phyloP scores from a whole-genome alignment of 2,888 invertebrate species.

The Drosophila formosana region DNA sequence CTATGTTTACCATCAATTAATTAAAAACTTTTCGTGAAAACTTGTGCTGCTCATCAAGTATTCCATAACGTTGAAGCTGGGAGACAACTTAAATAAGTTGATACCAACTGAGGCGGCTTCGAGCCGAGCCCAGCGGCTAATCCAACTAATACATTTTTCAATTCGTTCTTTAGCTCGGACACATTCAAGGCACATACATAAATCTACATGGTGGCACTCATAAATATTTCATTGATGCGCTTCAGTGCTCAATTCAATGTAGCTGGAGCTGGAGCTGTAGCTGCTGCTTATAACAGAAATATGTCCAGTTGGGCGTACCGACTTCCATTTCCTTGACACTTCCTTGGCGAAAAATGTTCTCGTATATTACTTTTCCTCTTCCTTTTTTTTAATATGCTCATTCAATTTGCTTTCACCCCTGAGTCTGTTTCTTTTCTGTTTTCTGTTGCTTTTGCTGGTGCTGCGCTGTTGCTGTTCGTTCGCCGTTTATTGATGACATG shows the following conservation, averaged over 20 bases:
- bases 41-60: constrained; percentile 11
- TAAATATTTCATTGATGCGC: constrained; percentile 73
- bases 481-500: constrained; percentile 79
- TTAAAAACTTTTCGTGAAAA: background rate
- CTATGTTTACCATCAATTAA: constrained; percentile 15
- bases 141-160: constrained; percentile 66
- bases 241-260: constrained; percentile 44
- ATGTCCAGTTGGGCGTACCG: constrained; percentile 48
- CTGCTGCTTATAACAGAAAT: constrained; percentile 46
- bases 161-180: constrained; percentile 30
- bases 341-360: constrained; percentile 52
- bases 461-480: constrained; percentile 17
- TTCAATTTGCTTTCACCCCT: constrained; percentile 67
- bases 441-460: constrained; percentile 3
- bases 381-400: constrained; percentile 67
- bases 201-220: constrained; percentile 65
- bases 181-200: constrained; percentile 48
- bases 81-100: constrained; percentile 22
- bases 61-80: constrained; percentile 1
- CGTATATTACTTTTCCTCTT: constrained; percentile 43
- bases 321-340: constrained; percentile 68
- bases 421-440: constrained; percentile 6
- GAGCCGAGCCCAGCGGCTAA: constrained; percentile 20
- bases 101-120: background rate
- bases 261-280: constrained; percentile 3